phyloP scores from a whole-genome alignment of 2,113 vertebrate species.

The Sinosuthora webbiana region DNA sequence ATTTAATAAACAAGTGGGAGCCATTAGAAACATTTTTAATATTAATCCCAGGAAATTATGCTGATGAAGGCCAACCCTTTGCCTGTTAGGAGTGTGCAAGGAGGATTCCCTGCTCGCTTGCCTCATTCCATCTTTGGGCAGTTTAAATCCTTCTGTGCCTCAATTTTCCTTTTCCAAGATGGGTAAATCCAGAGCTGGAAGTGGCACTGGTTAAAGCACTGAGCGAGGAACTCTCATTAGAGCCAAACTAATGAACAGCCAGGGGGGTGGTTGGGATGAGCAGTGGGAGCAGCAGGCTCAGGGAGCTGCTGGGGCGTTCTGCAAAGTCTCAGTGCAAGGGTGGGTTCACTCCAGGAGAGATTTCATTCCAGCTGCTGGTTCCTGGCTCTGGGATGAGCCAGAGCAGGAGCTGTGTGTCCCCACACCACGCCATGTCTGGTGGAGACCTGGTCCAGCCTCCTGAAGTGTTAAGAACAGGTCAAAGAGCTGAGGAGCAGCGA shows the following conservation, averaged over 20 bases:
- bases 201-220: background rate
- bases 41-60: slow-evolving; percentile 49
- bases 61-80: slow-evolving; percentile 7
- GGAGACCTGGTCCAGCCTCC: background rate
- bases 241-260: accelerated
- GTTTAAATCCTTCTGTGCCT: background rate
- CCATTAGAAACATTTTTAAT: slow-evolving; percentile 23
- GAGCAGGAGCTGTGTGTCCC: background rate
- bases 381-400: accelerated
- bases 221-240: accelerated
- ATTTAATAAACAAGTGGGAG: slow-evolving; percentile 52
- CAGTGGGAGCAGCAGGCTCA: accelerated
- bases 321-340: background rate
- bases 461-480: background rate
- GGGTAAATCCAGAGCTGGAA: background rate
- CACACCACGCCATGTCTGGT: accelerated
- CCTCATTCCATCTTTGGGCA: background rate
- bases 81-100: accelerated
- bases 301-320: background rate
- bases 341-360: background rate
- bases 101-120: background rate
- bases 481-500: background rate
- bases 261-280: background rate
- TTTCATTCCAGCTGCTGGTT: background rate
- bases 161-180: background rate